Evolutionary conservation across 1,140 invertebrate genomes (phyloP).

Genomic region (Drosophila varians): DNA sequence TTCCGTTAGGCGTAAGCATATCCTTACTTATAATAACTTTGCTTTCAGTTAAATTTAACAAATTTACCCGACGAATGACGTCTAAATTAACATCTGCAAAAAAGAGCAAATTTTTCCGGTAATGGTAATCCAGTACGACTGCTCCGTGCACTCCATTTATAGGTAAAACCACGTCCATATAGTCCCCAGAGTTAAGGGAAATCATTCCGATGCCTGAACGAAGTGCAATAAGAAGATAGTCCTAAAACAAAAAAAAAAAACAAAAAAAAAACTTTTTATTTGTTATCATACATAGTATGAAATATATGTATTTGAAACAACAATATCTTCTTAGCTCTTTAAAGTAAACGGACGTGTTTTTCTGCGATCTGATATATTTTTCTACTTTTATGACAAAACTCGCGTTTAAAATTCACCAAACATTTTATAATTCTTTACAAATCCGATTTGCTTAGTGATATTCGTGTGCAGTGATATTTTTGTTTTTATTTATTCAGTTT

Average conservation of each 20-base stretch:
- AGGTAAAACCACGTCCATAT: slow-evolving; percentile 92
- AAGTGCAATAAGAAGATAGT: slow-evolving; percentile 80
- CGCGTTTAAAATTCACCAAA: no score
- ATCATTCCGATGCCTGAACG: slow-evolving; percentile 87
- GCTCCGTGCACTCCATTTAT: slow-evolving; percentile 91
- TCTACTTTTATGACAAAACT: no score
- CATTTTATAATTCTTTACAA: no score
- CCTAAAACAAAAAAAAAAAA: slow-evolving; percentile 33
- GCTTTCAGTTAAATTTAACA: slow-evolving; percentile 87
- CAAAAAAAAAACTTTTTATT: no score
- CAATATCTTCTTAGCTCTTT: no score
- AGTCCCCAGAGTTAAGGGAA: slow-evolving; percentile 93
- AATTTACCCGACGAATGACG: slow-evolving; percentile 88
- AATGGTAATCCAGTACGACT: slow-evolving; percentile 95
- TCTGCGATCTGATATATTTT: no score
- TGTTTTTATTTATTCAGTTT: no score
- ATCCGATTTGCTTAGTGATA: no score
- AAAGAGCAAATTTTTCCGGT: slow-evolving; percentile 91
- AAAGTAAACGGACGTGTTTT: no score
- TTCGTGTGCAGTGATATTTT: no score
- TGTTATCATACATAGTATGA: no score
- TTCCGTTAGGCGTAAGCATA: slow-evolving; percentile 89
- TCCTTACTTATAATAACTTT: slow-evolving; percentile 86
- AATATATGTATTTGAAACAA: no score
- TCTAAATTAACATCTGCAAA: slow-evolving; percentile 91